Evolutionary conservation across 2,797 vertebrate species (phyloP).

Genomic region (Mormyrus proboscirostris): DNA sequence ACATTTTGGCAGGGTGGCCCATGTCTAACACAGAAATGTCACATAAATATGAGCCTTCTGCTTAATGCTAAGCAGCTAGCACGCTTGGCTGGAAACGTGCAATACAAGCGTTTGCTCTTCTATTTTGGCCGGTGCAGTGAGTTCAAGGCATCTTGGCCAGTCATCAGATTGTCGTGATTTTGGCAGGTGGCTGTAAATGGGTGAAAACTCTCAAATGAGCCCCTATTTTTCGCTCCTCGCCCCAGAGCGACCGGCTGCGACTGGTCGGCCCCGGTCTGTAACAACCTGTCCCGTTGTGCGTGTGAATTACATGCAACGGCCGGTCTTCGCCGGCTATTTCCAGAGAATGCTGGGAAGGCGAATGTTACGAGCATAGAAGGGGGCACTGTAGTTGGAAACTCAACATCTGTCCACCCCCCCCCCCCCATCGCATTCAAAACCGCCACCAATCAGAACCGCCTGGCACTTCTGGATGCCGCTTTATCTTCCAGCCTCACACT

Average conservation of each 20-base stretch:
- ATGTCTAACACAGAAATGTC: background rate
- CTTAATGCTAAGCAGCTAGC: background rate
- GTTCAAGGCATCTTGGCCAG: background rate
- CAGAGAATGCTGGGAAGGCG: constrained; percentile 18
- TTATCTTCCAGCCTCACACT: constrained; percentile 33
- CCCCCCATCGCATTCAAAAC: constrained; percentile 51
- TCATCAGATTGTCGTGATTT: background rate
- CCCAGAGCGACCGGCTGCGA: background rate
- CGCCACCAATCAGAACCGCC: constrained; percentile 46
- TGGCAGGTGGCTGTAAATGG: background rate
- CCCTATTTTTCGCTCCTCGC: background rate
- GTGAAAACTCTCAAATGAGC: background rate
- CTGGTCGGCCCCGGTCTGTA: background rate
- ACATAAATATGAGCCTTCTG: background rate
- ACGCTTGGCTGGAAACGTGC: background rate
- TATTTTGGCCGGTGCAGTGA: background rate
- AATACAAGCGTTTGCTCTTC: background rate
- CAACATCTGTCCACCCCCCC: constrained; percentile 53
- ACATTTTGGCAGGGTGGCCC: background rate
- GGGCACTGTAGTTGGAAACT: constrained; percentile 32
- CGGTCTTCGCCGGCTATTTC: constrained; percentile 22
- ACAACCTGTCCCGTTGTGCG: constrained; percentile 30
- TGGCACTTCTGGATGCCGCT: constrained; percentile 44
- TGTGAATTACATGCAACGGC: constrained; percentile 31
- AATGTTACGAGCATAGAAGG: background rate